Evolutionary conservation across 2,888 invertebrate genomes (phyloP).

Genomic region (Coelinius sp.): DNA sequence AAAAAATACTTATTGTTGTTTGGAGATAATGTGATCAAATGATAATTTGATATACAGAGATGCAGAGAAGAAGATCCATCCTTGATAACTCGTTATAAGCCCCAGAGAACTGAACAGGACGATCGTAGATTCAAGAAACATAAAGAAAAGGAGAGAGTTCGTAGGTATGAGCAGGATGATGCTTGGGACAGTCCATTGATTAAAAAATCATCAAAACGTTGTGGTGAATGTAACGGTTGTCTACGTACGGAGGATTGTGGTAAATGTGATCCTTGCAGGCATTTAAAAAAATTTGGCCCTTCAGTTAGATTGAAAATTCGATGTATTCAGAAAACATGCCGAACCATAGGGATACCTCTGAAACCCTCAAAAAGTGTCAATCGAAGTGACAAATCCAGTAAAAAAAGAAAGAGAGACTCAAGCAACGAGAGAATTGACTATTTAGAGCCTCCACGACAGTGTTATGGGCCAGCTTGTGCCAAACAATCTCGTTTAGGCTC

Average conservation of each 20-base stretch:
- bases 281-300: conserved; percentile 74
- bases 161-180: conserved; percentile 63
- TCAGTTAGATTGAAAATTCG: conserved; percentile 73
- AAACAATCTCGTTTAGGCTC: conserved; percentile 84
- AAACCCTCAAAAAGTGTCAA: conserved; percentile 65
- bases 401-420: conserved; percentile 64
- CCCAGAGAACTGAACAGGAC: conserved; percentile 62
- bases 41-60: conserved; percentile 67
- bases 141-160: conserved; percentile 66
- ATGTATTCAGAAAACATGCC: conserved; percentile 73
- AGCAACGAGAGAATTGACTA: conserved; percentile 66
- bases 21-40: not conserved
- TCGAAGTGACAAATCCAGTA: conserved; percentile 61
- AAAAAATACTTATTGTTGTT: too few relatives aligned
- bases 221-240: conserved; percentile 85
- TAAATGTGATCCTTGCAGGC: conserved; percentile 78
- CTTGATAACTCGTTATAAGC: conserved; percentile 71
- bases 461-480: conserved; percentile 91
- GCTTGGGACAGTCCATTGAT: conserved; percentile 59
- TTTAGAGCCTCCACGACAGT: conserved; percentile 79
- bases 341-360: conserved; percentile 64
- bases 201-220: conserved; percentile 72
- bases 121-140: conserved; percentile 59
- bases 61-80: conserved; percentile 88
- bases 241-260: conserved; percentile 80